Evolutionary conservation across 2,888 invertebrate species (phyloP).

Genomic region (Caenorhabditis sinica): DNA sequence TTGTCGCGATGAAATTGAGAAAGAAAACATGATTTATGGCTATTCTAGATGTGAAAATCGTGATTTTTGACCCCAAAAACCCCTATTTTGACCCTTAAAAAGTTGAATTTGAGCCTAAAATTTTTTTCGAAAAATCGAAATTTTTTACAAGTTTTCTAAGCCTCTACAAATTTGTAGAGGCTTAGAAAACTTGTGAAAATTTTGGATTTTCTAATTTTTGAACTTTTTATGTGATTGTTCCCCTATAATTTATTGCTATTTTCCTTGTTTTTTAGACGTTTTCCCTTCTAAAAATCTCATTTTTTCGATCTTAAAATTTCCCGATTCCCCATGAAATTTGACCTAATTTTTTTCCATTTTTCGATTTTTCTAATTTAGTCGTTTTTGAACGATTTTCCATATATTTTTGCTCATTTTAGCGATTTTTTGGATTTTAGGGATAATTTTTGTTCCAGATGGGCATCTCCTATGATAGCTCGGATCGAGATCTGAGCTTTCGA

Average conservation of each 20-base stretch:
- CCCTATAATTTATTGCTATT: no score
- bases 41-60: neutral
- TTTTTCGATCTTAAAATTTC: neutral
- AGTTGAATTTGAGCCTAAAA: no score
- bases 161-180: no score
- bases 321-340: slow-evolving; percentile 5
- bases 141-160: no score
- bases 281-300: neutral
- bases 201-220: no score
- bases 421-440: neutral
- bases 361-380: neutral
- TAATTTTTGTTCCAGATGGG: slow-evolving; percentile 36
- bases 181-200: no score
- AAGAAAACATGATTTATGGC: slow-evolving; percentile 62
- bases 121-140: no score
- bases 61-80: neutral
- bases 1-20: slow-evolving; percentile 70
- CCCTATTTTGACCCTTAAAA: no score
- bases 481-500: slow-evolving; percentile 66
- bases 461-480: slow-evolving; percentile 31
- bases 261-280: neutral
- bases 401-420: neutral
- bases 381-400: slow-evolving; percentile 14
- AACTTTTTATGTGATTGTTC: no score
- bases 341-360: slow-evolving; percentile 1